A percentile compares a stretch with the other conserved stretches of the same genome.
These are phyloP conservation scores for Abscondita cerata DNA, from an alignment of 2,888 invertebrate species.

Conservation along the genomic window DNA sequence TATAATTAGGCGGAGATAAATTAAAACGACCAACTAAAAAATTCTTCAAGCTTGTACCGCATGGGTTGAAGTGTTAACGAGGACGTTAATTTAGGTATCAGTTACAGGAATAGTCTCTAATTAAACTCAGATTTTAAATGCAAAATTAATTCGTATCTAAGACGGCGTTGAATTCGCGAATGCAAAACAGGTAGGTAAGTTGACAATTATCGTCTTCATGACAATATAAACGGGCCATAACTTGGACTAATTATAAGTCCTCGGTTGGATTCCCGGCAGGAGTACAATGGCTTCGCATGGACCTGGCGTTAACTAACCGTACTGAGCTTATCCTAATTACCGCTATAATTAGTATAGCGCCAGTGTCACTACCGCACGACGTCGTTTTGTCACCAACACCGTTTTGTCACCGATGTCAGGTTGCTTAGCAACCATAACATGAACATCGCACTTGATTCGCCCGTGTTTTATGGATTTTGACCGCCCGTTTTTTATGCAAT, in stretches of 20 bases:
- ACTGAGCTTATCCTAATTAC: constrained; percentile 59
- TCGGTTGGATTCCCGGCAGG: constrained; percentile 46
- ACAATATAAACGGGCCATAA: constrained; percentile 57
- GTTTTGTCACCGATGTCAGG: constrained; percentile 53
- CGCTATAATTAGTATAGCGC: constrained; percentile 57
- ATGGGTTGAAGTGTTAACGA: constrained; percentile 7
- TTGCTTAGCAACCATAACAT: constrained; percentile 44
- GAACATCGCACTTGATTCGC: constrained; percentile 47
- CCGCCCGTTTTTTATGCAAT: constrained; percentile 45
- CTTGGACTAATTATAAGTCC: constrained; percentile 54
- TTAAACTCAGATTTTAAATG: constrained; percentile 30
- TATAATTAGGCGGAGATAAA: not conserved
- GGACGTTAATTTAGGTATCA: constrained; percentile 13
- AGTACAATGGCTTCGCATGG: constrained; percentile 44
- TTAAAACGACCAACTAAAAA: not conserved
- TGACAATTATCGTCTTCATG: constrained; percentile 56
- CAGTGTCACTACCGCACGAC: constrained; percentile 49
- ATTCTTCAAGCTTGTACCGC: not conserved
- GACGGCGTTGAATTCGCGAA: constrained; percentile 46
- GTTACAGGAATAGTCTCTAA: constrained; percentile 16
- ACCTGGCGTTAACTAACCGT: constrained; percentile 53
- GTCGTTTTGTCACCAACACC: constrained; percentile 53
- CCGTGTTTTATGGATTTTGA: constrained; percentile 54
- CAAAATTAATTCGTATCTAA: constrained; percentile 30
- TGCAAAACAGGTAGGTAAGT: constrained; percentile 50